Base-by-base conservation (phyloP, 2,888 invertebrate genomes). In the Tetropium fuscum region DNA sequence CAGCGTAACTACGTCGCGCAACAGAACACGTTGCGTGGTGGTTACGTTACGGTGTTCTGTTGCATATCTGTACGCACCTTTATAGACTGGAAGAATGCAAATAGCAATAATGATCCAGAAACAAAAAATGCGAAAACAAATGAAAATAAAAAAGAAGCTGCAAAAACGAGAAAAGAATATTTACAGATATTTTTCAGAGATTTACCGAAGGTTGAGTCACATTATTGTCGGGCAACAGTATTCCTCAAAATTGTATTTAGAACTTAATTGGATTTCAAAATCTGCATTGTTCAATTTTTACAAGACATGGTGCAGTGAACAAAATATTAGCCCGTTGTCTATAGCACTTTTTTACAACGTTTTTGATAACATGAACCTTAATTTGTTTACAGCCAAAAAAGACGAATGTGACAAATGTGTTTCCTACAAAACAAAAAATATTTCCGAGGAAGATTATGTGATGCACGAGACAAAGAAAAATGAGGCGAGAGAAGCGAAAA, bases 381-480 rank as follows among this genome's bases (percentile, higher is more conserved):
- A 1, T n/a, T 11, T 30, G 3, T 30, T 30, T 30, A 3, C 3
- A 3, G 10, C 30, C n/a, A 30, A 30, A 7, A 30, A 30, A 30
- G 30, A 30, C 27, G 8, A 56, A 15, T 15, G 53, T 34, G 15
- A 47, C 15, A 32, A 47, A 27, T 19, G 47, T 16, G 32, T 27
- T 2, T 8, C 11, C 10, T 32, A 43, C 13, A 43, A 2, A 30
- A 22, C 7, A 1, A 19, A 19, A 10, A 8, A 13, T 13, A 7
- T 32, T 2, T 19, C 47, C 3, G 47, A 47, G n/a, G 5, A 47
- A 10, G 47, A n/a, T 15, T 30, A 30, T n/a, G 3, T 3, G 8
- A n/a, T 30, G 3, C 30, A 30, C 4, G 3, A 6, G 3, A n/a
- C 3, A 8, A 30, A 30, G 11, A 30, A 30, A 7, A 7, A 30